Percentiles rank a stretch among this genome's conserved stretches.
These are phyloP conservation scores for Cyanoderma ruficeps DNA, from an alignment of 2,113 vertebrate species.

Conservation along the genomic window DNA sequence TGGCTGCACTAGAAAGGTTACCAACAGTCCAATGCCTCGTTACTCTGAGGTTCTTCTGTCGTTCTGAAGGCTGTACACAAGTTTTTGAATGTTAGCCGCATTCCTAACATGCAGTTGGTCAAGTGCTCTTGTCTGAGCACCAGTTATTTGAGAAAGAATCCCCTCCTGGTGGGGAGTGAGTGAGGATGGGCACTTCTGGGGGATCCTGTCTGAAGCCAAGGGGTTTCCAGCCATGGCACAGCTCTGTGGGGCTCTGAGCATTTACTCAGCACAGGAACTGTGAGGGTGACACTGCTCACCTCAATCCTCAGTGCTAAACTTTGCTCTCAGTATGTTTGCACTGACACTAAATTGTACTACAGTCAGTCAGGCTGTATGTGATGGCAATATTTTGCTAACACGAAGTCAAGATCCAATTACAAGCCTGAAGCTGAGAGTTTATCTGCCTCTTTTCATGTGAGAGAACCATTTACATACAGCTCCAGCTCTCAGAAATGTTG, in stretches of 20 bases:
- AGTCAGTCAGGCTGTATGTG: neutral
- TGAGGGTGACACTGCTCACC: neutral
- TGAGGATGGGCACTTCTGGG: neutral
- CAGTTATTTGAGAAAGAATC: neutral
- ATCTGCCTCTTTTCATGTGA: neutral
- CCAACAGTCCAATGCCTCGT: neutral
- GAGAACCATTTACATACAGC: neutral
- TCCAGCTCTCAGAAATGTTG: slow-evolving; percentile 20
- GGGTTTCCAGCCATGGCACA: neutral
- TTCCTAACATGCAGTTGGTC: neutral
- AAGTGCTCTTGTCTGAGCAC: neutral
- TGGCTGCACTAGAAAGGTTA: neutral
- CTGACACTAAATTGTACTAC: neutral
- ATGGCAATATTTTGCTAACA: neutral
- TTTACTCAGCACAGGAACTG: fast-evolving
- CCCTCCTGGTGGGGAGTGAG: neutral
- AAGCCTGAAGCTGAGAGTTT: neutral
- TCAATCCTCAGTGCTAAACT: neutral
- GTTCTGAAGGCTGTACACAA: neutral
- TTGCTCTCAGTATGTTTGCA: neutral
- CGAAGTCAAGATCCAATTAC: neutral
- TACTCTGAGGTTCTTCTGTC: neutral
- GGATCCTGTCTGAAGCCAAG: neutral
- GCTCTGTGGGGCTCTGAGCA: neutral
- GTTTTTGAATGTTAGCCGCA: neutral